Percentiles rank a stretch among this genome's conserved stretches.
Conservation (phyloP, 2,797 vertebrate species). For the Crocodylus rhombifer region DNA sequence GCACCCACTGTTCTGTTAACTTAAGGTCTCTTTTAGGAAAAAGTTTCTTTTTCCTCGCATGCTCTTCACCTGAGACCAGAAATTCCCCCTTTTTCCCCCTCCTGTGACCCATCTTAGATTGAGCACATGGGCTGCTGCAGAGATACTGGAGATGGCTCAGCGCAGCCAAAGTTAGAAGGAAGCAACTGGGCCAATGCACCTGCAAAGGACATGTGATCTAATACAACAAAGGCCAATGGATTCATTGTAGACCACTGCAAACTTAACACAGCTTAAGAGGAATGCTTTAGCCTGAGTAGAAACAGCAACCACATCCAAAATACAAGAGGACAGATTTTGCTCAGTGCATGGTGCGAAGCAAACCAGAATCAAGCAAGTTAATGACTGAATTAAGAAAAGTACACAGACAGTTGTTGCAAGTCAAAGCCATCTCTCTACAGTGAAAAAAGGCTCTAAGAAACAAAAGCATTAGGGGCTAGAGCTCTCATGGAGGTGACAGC, state of each 20-base stretch:
- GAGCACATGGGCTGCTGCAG: constrained; percentile 9
- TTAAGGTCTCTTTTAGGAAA: not conserved
- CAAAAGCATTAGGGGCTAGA: constrained; percentile 16
- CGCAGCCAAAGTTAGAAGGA: too few relatives aligned
- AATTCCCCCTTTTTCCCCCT: too few relatives aligned
- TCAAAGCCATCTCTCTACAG: not conserved
- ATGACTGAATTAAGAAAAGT: not conserved
- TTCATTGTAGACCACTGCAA: not conserved
- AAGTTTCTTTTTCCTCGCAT: not conserved
- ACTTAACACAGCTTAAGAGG: not conserved
- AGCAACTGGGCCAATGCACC: not conserved
- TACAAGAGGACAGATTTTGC: not conserved
- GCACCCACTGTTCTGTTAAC: not conserved
- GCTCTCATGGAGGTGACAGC: not conserved
- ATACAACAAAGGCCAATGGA: not conserved
- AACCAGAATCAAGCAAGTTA: not conserved
- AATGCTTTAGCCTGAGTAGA: not conserved
- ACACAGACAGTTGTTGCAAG: constrained; percentile 15
- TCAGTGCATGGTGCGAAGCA: not conserved
- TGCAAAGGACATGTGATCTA: not conserved
- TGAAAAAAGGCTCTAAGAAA: constrained; percentile 44
- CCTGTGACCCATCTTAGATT: too few relatives aligned
- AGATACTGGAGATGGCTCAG: not conserved
- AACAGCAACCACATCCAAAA: not conserved
- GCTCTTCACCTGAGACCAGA: not conserved